Conservation (phyloP, 1,140 invertebrate genomes). For the Acyrthosiphon pisum region DNA sequence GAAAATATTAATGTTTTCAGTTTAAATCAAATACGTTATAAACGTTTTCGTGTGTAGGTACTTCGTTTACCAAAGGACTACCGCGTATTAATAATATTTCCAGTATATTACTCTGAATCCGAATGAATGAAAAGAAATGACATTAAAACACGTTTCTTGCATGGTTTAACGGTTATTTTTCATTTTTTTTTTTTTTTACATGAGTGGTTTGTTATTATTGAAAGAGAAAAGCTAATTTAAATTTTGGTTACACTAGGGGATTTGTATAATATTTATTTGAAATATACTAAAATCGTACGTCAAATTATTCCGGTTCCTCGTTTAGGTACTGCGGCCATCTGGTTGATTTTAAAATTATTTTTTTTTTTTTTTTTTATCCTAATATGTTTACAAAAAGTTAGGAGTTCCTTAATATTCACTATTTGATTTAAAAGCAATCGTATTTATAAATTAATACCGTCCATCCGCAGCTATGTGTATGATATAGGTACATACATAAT, state of each 20-base stretch:
- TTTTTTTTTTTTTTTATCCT: neutral
- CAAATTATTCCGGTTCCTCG: conserved; percentile 41
- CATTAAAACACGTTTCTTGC: conserved; percentile 42
- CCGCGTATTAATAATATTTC: conserved; percentile 34
- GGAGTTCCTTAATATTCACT: neutral
- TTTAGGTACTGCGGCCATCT: conserved; percentile 5
- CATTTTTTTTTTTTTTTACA: conserved; percentile 5
- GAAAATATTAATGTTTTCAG: neutral
- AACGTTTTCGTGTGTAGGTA: neutral
- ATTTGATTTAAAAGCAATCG: conserved; percentile 15
- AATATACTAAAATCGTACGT: conserved; percentile 7
- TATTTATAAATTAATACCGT: conserved; percentile 2
- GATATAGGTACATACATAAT: neutral
- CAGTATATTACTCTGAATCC: neutral
- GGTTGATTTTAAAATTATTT: conserved; percentile 39
- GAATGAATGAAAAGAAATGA: conserved; percentile 30
- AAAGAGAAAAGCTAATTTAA: conserved; percentile 52
- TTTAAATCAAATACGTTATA: neutral
- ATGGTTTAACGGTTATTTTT: conserved; percentile 44
- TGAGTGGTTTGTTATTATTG: conserved; percentile 40
- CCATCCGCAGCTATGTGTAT: neutral
- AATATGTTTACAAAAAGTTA: neutral
- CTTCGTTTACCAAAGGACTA: conserved; percentile 6
- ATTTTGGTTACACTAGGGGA: conserved; percentile 24
- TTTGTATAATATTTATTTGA: conserved; percentile 45